phyloP scores from a whole-genome alignment of 2,113 vertebrate species.

The Picathartes gymnocephalus region DNA sequence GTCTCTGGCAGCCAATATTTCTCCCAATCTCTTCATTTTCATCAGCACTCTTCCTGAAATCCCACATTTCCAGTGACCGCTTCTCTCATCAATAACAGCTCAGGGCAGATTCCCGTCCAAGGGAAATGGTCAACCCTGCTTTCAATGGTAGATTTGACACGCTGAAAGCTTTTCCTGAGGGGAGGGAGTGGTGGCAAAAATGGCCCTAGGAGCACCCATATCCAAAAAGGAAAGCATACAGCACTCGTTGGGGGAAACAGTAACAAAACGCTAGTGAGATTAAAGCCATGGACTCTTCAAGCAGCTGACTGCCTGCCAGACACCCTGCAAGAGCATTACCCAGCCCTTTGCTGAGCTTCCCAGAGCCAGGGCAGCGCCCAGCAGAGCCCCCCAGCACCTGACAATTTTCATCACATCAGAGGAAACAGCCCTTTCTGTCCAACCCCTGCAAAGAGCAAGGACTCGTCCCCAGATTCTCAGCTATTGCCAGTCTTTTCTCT shows the following conservation, averaged over 20 bases:
- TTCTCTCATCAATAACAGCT: not conserved
- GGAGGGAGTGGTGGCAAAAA: not conserved
- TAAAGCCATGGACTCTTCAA: not conserved
- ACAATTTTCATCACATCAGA: not conserved
- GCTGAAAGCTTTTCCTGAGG: not conserved
- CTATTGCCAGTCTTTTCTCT: not conserved
- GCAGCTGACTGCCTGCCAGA: not conserved
- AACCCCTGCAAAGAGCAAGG: not conserved
- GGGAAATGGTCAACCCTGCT: not conserved
- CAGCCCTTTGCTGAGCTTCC: not conserved
- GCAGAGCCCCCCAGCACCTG: not conserved
- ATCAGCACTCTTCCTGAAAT: not conserved
- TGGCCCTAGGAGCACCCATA: not conserved
- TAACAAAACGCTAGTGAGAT: not conserved
- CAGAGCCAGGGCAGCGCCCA: not conserved
- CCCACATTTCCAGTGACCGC: not conserved
- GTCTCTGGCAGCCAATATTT: not conserved
- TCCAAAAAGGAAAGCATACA: conserved; percentile 6
- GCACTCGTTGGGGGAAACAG: not conserved
- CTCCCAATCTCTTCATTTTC: not conserved
- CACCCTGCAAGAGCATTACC: not conserved
- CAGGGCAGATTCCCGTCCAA: not conserved
- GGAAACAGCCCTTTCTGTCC: not conserved
- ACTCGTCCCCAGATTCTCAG: not conserved
- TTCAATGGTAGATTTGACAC: not conserved